Conservation (phyloP, 2,113 vertebrate genomes). For the human (Homo sapiens) region DNA sequence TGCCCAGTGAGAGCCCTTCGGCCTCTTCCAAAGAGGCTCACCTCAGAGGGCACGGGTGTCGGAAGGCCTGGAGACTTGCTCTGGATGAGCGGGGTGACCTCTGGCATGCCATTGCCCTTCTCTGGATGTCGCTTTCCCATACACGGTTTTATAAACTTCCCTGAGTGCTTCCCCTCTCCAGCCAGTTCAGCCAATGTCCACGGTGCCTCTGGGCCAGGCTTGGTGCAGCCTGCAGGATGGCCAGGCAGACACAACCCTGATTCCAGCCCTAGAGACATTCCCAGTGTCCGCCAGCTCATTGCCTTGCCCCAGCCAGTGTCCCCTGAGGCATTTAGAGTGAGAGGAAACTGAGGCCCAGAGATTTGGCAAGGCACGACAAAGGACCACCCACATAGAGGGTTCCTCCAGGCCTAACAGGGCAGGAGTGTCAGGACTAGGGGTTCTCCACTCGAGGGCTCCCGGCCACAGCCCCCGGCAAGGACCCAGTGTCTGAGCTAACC, state of each 20-base stretch:
- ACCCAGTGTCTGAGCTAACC: neutral
- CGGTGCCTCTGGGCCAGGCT: neutral
- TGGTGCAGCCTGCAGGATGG: neutral
- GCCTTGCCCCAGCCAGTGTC: neutral
- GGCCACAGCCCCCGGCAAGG: neutral
- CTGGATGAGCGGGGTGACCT: neutral
- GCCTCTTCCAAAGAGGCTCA: neutral
- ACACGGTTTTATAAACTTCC: conserved; percentile 56
- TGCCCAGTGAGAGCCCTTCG: neutral
- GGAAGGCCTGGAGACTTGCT: neutral
- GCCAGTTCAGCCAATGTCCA: conserved; percentile 55
- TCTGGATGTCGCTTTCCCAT: neutral
- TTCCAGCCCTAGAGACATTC: neutral
- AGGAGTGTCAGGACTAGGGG: neutral
- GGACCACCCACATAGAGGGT: conserved; percentile 55
- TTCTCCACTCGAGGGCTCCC: neutral
- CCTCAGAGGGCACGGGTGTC: neutral
- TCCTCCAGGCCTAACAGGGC: neutral
- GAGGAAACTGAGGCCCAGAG: conserved; percentile 55
- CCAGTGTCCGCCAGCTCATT: neutral
- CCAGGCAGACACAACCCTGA: neutral
- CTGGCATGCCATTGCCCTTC: neutral
- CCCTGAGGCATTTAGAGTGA: neutral
- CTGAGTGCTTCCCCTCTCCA: conserved; percentile 22
- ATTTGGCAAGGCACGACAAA: neutral